Base-by-base conservation (phyloP, 2,888 invertebrate species). In the Siphonodentalium dalli region DNA sequence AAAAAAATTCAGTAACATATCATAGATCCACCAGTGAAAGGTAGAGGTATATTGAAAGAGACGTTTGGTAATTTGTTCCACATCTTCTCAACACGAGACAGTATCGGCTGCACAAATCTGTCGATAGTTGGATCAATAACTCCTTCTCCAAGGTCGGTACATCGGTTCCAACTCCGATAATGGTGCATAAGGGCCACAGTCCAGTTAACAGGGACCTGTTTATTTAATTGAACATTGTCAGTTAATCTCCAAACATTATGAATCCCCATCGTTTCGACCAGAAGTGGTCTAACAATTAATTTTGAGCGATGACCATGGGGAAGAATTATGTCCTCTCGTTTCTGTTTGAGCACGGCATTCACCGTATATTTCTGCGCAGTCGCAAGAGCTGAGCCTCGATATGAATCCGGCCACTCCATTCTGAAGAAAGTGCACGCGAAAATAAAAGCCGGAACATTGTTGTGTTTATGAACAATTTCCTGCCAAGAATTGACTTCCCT, bases 351-450 rank as follows among this genome's bases (percentile, higher is more conserved):
- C n/a, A 75, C 47, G 9, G 71, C 65, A n/a, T 65, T 54, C 18
- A 66, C 58, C 49, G 61, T 60, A 45, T 57, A 66, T 39, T 63
- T 61, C 33, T 56, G 26, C 2, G 67, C 71, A 2, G 37, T 11
- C 2, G 46, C 43, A 27, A 58, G 58, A 1, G 44, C 18, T 46
- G 61, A 68, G 11, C 59, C 24, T 18, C 35, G 45, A 1, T 45
- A 23, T 2, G 51, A 41, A 18, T 50, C 42, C 2, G 63, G 63
- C 71, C 70, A 73, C 39, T 74, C 71, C 38, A 67, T 71, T 7
- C 69, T 53, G 59, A 71, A 75, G 43, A 74, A 74, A 7, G 63
- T 56, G 42, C 65, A 65, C 26, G 57, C 45, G 26, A 71, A 68
- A 20, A 64, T 40, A 31, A 60, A 71, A 0, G 50, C 55, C 20